Evolutionary conservation across 2,888 invertebrate genomes (phyloP), one percentile per base, ranked within the genome.

Genomic region (Leistus spinibarbis): DNA sequence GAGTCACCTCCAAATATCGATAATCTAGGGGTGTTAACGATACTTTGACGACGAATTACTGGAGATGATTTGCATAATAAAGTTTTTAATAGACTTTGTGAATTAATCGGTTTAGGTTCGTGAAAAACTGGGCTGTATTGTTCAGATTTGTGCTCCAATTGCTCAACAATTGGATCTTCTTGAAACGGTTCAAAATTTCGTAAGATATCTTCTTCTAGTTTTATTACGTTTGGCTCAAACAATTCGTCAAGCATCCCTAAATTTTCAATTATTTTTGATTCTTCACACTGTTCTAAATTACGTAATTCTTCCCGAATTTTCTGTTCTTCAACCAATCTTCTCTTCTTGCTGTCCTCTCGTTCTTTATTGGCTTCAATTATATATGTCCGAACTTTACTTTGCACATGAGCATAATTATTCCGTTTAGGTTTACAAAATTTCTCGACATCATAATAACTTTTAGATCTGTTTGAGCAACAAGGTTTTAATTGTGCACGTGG

Each of bases 21-120:
- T 9, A 62, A 63, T 54, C 23, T 62, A 16, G 71, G 27, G 10
- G 22, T 27, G n/a, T 64, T 71, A 17, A 40, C n/a, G n/a, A n/a
- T 17, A 54, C 54, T 54, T 17, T 9, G 53, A 3, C 54, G 63
- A 4, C 40, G 5, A 1, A 7, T 17, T 54, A 17, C 19, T 3
- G 71, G 54, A 16, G 71, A n/a, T 9, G 60, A 60, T 63, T 54
- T 71, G 22, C 23, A 71, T 63, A 71, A 54, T 54, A 57, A 63
- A 20, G 54, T 71, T 71, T 63, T 63, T 20, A 71, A 66, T 66
- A 72, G 16, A 66, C 65, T 72, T 66, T 72, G 72, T 20, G 66
- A 19, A 54, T 53, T 72, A 54, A 1, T 3, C 5, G 3, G 54
- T 54, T n/a, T n/a, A n/a, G n/a, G n/a, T n/a, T n/a, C n/a, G n/a